Percentiles rank a stretch among this genome's conserved stretches.
Evolutionary conservation across 2,888 invertebrate species (phyloP).

Genomic region (Monopis laevigella): DNA sequence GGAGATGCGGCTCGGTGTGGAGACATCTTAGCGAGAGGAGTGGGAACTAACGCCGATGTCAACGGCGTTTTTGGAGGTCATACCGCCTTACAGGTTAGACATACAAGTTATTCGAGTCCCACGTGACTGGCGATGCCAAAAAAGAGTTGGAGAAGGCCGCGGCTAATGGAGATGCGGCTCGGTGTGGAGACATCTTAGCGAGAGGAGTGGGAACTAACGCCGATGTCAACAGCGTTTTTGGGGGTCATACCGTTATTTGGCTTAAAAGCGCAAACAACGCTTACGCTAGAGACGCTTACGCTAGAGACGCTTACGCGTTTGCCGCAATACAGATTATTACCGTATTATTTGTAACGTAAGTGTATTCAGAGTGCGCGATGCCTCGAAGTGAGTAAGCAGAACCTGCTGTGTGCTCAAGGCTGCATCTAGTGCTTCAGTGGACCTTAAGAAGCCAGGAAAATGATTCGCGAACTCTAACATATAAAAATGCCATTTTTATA

Average conservation of each 20-base stretch:
- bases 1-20: constrained; percentile 90
- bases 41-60: constrained; percentile 73
- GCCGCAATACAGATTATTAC: no score
- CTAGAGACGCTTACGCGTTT: no score
- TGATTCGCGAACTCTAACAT: no score
- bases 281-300: not conserved
- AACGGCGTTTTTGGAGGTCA: constrained; percentile 94
- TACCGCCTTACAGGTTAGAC: constrained; percentile 90
- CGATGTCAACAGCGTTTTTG: constrained; percentile 93
- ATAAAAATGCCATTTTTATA: no score
- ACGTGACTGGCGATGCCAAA: constrained; percentile 93
- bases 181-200: constrained; percentile 80
- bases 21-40: constrained; percentile 73
- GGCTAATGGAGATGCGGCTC: constrained; percentile 93
- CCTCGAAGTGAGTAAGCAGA: no score
- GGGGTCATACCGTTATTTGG: constrained; percentile 77
- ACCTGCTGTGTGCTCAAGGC: no score
- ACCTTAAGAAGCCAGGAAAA: no score
- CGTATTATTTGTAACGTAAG: no score
- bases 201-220: constrained; percentile 64
- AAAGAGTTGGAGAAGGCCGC: constrained; percentile 97
- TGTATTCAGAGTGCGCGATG: no score
- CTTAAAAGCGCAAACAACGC: not conserved
- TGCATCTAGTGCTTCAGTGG: no score
- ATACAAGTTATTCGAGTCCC: constrained; percentile 95